Evolutionary conservation across 2,113 vertebrate species (phyloP).

Genomic region (Mixornis gularis): DNA sequence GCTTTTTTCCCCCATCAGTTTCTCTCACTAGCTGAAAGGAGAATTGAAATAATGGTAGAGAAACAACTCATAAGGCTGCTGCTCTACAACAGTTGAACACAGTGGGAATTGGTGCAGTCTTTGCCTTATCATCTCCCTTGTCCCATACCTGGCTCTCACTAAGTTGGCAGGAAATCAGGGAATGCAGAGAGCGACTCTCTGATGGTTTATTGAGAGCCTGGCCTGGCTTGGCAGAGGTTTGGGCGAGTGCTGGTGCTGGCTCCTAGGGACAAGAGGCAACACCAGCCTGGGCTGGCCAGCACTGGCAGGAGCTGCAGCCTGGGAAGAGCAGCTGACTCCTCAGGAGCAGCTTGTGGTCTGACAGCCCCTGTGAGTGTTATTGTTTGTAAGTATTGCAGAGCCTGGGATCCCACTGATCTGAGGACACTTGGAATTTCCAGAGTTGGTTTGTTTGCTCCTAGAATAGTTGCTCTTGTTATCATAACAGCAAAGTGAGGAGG

Average conservation of each 20-base stretch:
- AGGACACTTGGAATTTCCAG: not conserved
- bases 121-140: not conserved
- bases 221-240: not conserved
- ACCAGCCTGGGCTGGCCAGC: not conserved
- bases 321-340: not conserved
- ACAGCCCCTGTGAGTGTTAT: not conserved
- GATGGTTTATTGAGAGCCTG: not conserved
- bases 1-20: not conserved
- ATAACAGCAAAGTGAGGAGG: fast-evolving
- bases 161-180: not conserved
- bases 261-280: not conserved
- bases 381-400: not conserved
- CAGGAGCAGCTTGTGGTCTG: not conserved
- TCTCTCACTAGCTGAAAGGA: not conserved
- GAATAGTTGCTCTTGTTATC: not conserved
- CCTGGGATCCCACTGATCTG: not conserved
- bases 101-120: not conserved
- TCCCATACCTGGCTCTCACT: not conserved
- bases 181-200: not conserved
- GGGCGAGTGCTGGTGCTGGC: not conserved
- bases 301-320: not conserved
- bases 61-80: not conserved
- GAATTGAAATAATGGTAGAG: not conserved
- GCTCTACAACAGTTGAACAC: not conserved
- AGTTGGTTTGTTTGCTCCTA: not conserved